Evolutionary conservation across 2,888 invertebrate species (phyloP), one percentile per base, ranked within the genome.

Genomic region (Polietes domitor): DNA sequence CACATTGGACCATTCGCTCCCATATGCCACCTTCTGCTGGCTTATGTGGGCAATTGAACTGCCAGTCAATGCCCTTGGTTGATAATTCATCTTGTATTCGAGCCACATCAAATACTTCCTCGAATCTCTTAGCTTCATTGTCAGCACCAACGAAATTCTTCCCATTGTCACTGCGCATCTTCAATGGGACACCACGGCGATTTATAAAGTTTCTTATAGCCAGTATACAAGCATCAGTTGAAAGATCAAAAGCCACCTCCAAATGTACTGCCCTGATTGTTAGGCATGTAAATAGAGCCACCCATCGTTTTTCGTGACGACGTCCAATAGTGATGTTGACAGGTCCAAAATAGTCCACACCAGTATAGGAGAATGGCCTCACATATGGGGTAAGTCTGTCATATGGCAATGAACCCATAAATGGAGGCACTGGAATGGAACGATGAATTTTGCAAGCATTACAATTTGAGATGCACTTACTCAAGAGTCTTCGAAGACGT

Each of bases 271-370:
- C 75, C 55, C 86, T 47, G n/a, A 80, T 65, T 2, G 82, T 79
- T 24, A 85, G 43, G 58, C 84, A 86, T 1, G 85, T 86, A 70
- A 86, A 85, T n/a, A 87, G 65, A 9, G 80, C 81, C 26, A 82
- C 80, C 83, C 86, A 86, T n/a, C n/a, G 85, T 43, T 86, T 87
- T 12, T 85, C 85, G 3, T 7, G 50, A 37, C 84, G 79, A n/a
- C 87, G 75, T n/a, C 86, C 85, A 63, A 86, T 81, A 17, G 85
- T 80, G 1, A 87, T 80, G 3, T 26, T 53, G 0, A 87, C 17
- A 10, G 86, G 86, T 2, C 86, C 86, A 37, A 85, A 86, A 43
- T 78, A 86, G 32, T 87, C 87, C 2, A 87, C 9, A 10, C 85
- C 87, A n/a, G 85, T 86, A 41, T 85, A 86, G 0, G 82, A 65